Percentiles rank a stretch among this genome's conserved stretches.
Evolutionary conservation across 2,888 invertebrate genomes (phyloP).

Genomic region (Limenitis camilla): DNA sequence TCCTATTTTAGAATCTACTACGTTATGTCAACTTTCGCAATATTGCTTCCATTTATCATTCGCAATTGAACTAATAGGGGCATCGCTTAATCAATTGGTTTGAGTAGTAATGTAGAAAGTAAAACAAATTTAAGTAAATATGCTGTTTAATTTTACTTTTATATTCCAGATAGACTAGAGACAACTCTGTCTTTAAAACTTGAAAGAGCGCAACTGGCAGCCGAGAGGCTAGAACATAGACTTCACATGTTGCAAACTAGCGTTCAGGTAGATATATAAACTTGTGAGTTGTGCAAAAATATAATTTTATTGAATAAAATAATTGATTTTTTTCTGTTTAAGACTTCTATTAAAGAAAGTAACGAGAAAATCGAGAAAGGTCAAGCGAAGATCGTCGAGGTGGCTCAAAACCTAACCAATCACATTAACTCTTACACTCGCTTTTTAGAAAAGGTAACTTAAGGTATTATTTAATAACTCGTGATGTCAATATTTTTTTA

Average conservation of each 20-base stretch:
- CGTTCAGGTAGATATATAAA: conserved; percentile 48
- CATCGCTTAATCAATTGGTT: conserved; percentile 53
- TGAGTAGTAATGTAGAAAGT: conserved; percentile 40
- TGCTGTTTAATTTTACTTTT: conserved; percentile 16
- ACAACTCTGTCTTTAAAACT: conserved; percentile 61
- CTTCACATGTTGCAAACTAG: conserved; percentile 64
- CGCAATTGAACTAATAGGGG: conserved; percentile 58
- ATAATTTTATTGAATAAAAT: background rate
- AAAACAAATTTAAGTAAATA: conserved; percentile 12
- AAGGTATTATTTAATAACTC: too few species aligned
- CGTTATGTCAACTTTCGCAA: conserved; percentile 56
- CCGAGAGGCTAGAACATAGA: conserved; percentile 62
- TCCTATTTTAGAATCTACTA: conserved; percentile 57
- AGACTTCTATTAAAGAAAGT: conserved; percentile 64
- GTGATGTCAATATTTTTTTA: background rate
- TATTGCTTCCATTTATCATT: conserved; percentile 38
- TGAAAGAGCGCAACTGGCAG: conserved; percentile 66
- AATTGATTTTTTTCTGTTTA: conserved; percentile 31
- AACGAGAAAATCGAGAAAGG: conserved; percentile 56
- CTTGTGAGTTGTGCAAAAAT: background rate
- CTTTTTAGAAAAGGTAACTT: conserved; percentile 63
- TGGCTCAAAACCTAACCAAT: conserved; percentile 57
- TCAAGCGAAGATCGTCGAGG: conserved; percentile 51
- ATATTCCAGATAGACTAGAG: conserved; percentile 60
- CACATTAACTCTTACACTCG: conserved; percentile 53